These are phyloP conservation scores for Tipula confusa DNA, from an alignment of 2,888 invertebrate genomes.

Conservation along the genomic window DNA sequence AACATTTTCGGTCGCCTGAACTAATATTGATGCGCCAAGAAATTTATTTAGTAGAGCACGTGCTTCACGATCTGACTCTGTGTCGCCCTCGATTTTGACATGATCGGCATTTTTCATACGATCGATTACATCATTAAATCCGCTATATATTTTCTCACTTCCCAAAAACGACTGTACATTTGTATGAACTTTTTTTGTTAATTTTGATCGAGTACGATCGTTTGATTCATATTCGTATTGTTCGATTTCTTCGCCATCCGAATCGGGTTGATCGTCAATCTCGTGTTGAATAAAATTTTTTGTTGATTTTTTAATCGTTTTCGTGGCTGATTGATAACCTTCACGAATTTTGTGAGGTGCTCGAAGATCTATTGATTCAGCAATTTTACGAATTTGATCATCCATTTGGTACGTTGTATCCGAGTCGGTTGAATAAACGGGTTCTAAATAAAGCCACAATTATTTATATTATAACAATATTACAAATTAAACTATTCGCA, in stretches of 20 bases:
- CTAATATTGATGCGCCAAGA: conserved; percentile 73
- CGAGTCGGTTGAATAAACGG: conserved; percentile 8
- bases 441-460: background rate
- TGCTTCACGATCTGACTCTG: conserved; percentile 64
- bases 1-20: conserved; percentile 53
- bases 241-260: conserved; percentile 32
- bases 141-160: conserved; percentile 65
- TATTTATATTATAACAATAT: background rate
- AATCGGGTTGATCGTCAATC: background rate
- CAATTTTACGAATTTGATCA: background rate
- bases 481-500: background rate
- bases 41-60: conserved; percentile 76
- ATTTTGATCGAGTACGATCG: conserved; percentile 38
- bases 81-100: conserved; percentile 62
- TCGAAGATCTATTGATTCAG: background rate
- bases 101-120: conserved; percentile 74
- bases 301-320: conserved; percentile 21
- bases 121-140: conserved; percentile 69
- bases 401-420: background rate
- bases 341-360: conserved; percentile 21
- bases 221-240: conserved; percentile 39
- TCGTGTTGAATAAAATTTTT: conserved; percentile 14
- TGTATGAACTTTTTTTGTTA: conserved; percentile 40
- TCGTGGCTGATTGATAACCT: background rate
- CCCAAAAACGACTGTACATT: conserved; percentile 61